Evolutionary conservation across 2,888 invertebrate genomes (phyloP), one percentile per base, ranked within the genome.

Genomic region (Cancer borealis): DNA sequence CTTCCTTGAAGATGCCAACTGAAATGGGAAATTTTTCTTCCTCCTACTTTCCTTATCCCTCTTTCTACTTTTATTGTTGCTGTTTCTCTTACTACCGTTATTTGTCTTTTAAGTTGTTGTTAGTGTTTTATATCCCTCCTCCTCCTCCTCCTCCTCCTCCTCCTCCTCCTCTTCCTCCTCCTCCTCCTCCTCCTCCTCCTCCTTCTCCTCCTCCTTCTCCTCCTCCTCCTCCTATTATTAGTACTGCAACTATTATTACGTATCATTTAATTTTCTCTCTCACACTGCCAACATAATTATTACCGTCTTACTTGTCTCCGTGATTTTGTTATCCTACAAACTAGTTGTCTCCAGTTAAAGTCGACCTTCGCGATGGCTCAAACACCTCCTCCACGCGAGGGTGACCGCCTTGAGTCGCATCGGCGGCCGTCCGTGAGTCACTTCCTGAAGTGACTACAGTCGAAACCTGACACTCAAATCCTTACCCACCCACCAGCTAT

Each of bases 351-450:
- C 73, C 17, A 8, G n/a, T 79, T 79, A 8, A n/a, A 0, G 84
- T 39, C 17, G 39, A 3, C 84, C 84, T 84, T 84, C 39, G 84
- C 84, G 14, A 10, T 12, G 39, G 39, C 30, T 39, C 84, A 84
- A 39, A 39, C 39, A 84, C 39, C 84, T 84, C 39, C 84, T 84
- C 84, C 84, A 84, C 84, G 84, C 84, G 84, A 84, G 84, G 84
- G 12, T 84, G 39, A 12, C 84, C n/a, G 26, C 84, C 84, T 84
- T 84, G 84, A 84, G 84, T 73, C n/a, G 73, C 73, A 73, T 8
- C 73, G 73, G 73, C 73, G 26, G 73, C 73, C 73, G 5, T 73
- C 73, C 73, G 73, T 73, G 73, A 26, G 73, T 30, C 84, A 84
- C 14, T 84, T 84, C 84, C 84, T 84, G 30, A 12, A 84, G 84